Conservation (phyloP, 23 tunicate genomes). For the Oikopleura albicans region DNA sequence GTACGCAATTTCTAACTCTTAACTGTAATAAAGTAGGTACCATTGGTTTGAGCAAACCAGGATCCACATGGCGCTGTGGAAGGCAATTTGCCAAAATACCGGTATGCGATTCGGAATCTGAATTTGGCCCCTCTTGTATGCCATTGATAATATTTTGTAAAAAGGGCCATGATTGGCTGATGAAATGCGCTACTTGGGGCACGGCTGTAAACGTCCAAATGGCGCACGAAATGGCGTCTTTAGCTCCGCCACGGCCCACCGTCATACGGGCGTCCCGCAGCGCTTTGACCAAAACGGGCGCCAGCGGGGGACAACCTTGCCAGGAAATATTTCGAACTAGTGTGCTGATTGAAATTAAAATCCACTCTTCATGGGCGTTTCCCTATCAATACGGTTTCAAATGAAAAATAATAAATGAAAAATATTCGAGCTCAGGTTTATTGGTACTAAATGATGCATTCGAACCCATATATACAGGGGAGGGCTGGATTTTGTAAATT, state of each 20-base stretch:
- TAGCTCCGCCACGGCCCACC: background rate
- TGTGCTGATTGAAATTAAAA: background rate
- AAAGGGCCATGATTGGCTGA: background rate
- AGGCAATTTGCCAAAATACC: constrained; percentile 5
- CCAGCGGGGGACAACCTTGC: background rate
- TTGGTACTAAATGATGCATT: no score
- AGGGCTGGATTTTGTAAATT: no score
- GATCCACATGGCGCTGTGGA: constrained; percentile 2
- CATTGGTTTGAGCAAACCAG: background rate
- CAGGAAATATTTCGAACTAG: background rate
- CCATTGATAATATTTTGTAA: background rate
- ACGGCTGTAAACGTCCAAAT: background rate
- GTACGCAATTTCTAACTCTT: no score
- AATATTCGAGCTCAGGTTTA: no score
- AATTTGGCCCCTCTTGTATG: background rate
- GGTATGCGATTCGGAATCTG: background rate
- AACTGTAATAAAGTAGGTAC: background rate
- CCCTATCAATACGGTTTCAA: no score
- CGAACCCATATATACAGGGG: no score
- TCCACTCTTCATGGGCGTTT: background rate
- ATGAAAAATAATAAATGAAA: no score
- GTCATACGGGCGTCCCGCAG: background rate
- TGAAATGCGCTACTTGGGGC: background rate
- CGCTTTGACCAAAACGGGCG: background rate
- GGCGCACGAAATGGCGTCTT: background rate